These are phyloP conservation scores for Callocephalon fimbriatum DNA, from an alignment of 2,113 vertebrate genomes.

Conservation along the genomic window DNA sequence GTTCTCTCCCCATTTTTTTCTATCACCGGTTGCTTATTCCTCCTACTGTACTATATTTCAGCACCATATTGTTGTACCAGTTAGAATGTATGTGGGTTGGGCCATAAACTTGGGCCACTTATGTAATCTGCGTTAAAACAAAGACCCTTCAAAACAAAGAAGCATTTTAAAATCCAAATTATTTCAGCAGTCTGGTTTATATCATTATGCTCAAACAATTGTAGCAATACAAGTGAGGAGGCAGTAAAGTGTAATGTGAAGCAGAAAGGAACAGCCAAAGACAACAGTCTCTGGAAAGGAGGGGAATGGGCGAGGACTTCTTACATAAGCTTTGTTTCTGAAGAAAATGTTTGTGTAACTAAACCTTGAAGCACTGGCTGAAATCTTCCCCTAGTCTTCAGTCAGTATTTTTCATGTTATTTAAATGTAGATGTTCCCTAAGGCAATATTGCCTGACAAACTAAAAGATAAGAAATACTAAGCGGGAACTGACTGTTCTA, in stretches of 20 bases:
- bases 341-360: slow-evolving; percentile 48
- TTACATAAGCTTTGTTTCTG: slow-evolving; percentile 18
- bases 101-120: not conserved
- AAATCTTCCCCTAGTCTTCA: not conserved
- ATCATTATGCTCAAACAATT: not conserved
- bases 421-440: slow-evolving; percentile 1
- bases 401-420: not conserved
- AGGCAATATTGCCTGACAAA: not conserved
- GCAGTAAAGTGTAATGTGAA: not conserved
- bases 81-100: not conserved
- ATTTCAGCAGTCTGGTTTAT: not conserved
- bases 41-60: not conserved
- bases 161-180: not conserved
- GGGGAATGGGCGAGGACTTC: not conserved
- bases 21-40: not conserved
- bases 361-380: not conserved
- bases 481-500: not conserved
- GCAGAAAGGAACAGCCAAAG: slow-evolving; percentile 32
- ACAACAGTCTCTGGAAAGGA: slow-evolving; percentile 4
- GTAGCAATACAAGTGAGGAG: not conserved
- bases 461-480: not conserved
- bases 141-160: not conserved
- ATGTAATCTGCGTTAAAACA: not conserved
- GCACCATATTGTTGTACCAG: not conserved
- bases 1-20: slow-evolving; percentile 37